A percentile compares a stretch with the other conserved stretches of the same genome.
These are phyloP conservation scores for Melanerpes formicivorus DNA, from an alignment of 2,113 vertebrate species.

Conservation along the genomic window DNA sequence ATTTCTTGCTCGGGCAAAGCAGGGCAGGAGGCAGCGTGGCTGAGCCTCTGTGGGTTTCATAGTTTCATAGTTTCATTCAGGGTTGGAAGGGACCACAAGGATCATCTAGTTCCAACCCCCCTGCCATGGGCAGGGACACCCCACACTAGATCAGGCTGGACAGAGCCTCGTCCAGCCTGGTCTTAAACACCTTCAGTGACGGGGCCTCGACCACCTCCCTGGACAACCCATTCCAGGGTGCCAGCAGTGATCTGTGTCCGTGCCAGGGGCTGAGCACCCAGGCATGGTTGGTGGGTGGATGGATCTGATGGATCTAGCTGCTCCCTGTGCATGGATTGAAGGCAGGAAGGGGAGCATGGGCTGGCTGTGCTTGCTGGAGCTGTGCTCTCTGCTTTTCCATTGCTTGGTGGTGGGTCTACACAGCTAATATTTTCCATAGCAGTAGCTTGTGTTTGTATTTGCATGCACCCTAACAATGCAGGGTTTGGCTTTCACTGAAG, in stretches of 20 bases:
- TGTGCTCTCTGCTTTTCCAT: background rate
- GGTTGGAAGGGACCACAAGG: too few species aligned
- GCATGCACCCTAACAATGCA: rapidly evolving
- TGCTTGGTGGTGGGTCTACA: background rate
- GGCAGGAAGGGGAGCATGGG: background rate
- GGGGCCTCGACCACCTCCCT: too few species aligned
- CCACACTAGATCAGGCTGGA: too few species aligned
- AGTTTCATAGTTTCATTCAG: too few species aligned
- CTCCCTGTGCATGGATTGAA: background rate
- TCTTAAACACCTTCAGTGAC: too few species aligned
- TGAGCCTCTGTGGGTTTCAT: too few species aligned
- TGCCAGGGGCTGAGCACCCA: background rate
- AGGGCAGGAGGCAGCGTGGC: background rate
- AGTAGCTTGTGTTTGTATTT: background rate
- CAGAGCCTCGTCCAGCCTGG: too few species aligned
- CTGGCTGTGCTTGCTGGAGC: background rate
- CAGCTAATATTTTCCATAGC: background rate
- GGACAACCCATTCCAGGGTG: too few species aligned
- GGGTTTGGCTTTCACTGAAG: background rate
- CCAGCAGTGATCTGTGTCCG: background rate
- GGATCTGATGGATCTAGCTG: background rate
- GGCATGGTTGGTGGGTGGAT: background rate
- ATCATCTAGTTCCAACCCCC: too few species aligned
- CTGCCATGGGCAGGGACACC: too few species aligned
- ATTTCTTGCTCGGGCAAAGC: background rate